These are phyloP conservation scores for Himalopsyche tibetana DNA, from an alignment of 2,888 invertebrate species.

Conservation along the genomic window DNA sequence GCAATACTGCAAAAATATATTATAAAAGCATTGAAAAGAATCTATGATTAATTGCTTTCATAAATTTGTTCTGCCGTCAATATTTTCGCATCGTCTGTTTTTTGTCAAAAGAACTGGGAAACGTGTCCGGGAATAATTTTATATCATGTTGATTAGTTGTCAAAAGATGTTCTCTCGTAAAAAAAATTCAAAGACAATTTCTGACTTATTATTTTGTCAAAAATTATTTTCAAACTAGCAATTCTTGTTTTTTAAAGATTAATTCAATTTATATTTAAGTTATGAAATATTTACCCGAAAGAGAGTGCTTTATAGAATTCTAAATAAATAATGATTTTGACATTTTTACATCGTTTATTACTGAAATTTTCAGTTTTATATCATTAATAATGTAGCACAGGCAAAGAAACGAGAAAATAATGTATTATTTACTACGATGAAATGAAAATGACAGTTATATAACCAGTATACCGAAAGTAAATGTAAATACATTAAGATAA, in stretches of 20 bases:
- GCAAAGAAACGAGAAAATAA: too few relatives aligned
- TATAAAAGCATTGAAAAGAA: not conserved
- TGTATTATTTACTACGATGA: too few relatives aligned
- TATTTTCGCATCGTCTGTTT: slow-evolving; percentile 29
- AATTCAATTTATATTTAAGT: too few relatives aligned
- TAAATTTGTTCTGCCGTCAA: slow-evolving; percentile 29
- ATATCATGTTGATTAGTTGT: slow-evolving; percentile 16
- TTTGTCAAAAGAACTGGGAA: not conserved
- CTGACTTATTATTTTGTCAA: slow-evolving; percentile 24
- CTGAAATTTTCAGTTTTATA: too few relatives aligned
- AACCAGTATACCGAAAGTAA: too few relatives aligned
- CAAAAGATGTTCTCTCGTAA: slow-evolving; percentile 2
- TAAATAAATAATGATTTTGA: too few relatives aligned
- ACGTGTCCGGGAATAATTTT: slow-evolving; percentile 19
- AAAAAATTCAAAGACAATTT: not conserved
- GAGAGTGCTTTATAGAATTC: too few relatives aligned
- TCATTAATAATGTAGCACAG: too few relatives aligned
- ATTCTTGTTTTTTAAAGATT: not conserved
- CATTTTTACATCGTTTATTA: too few relatives aligned
- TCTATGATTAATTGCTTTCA: slow-evolving; percentile 22
- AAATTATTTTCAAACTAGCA: slow-evolving; percentile 29
- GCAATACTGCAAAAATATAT: slow-evolving; percentile 14
- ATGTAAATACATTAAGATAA: too few relatives aligned
- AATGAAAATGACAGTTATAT: too few relatives aligned
- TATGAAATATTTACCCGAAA: too few relatives aligned